Conservation (phyloP, 2,888 invertebrate species). For the Labia minor region DNA sequence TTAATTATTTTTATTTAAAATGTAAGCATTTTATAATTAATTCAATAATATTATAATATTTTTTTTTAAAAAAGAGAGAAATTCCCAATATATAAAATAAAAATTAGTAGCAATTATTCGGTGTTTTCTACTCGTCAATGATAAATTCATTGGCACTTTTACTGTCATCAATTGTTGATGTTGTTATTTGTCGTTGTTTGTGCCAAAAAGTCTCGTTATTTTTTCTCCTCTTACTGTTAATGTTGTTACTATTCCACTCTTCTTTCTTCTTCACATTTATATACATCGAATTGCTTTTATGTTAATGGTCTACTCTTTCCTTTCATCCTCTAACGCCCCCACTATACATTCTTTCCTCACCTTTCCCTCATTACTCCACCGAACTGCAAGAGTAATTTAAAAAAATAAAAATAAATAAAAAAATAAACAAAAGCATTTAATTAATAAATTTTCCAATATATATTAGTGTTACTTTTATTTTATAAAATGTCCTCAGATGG, state of each 20-base stretch:
- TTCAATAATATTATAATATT: too few relatives aligned
- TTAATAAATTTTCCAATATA: neutral
- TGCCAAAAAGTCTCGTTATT: neutral
- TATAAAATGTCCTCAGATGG: neutral
- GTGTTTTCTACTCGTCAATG: neutral
- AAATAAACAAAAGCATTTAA: slow-evolving; percentile 1
- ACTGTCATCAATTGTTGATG: neutral
- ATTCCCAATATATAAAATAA: too few relatives aligned
- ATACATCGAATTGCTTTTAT: slow-evolving; percentile 2
- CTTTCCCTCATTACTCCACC: neutral
- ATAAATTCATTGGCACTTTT: neutral
- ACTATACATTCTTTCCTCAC: neutral
- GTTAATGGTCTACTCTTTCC: neutral
- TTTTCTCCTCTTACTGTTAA: neutral
- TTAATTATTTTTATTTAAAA: too few relatives aligned
- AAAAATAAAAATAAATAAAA: too few relatives aligned
- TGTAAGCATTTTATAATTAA: too few relatives aligned
- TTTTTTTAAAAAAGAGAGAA: too few relatives aligned
- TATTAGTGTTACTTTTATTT: slow-evolving; percentile 3
- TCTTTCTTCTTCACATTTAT: neutral
- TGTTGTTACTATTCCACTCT: neutral
- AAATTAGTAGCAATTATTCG: too few relatives aligned
- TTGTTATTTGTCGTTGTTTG: slow-evolving; percentile 13
- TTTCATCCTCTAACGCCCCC: neutral
- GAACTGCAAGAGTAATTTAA: neutral